phyloP scores from a whole-genome alignment of 2,888 invertebrate genomes.

The Meiosimyza platycephala region DNA sequence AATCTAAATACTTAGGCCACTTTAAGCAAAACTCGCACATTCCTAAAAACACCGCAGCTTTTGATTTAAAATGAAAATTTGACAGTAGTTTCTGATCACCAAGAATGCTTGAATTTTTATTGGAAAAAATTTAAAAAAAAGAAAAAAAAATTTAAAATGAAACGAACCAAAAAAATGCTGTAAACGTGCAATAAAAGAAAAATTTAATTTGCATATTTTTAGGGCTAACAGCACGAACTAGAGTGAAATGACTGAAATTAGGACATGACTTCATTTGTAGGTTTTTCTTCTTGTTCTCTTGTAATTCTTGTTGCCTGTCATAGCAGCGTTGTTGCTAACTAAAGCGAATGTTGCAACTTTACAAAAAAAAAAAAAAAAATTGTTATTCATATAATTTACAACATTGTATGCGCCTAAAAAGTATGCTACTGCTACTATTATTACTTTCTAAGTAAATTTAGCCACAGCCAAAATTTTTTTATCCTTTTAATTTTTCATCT shows the following conservation, averaged over 20 bases:
- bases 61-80: too few relatives aligned
- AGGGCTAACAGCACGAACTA: background rate
- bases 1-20: too few relatives aligned
- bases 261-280: background rate
- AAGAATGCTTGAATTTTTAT: too few relatives aligned
- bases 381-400: background rate
- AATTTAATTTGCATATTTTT: constrained; percentile 15
- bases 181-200: constrained; percentile 3
- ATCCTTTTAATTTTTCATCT: constrained; percentile 7
- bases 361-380: too few relatives aligned
- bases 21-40: too few relatives aligned
- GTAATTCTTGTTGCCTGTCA: background rate
- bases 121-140: too few relatives aligned
- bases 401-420: constrained; percentile 2
- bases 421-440: background rate
- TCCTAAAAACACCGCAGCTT: too few relatives aligned
- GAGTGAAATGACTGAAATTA: background rate
- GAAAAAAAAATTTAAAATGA: background rate
- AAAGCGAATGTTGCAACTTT: too few relatives aligned
- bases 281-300: background rate
- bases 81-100: too few relatives aligned
- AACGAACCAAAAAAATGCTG: background rate
- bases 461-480: background rate
- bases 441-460: background rate
- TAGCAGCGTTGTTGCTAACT: too few relatives aligned